Evolutionary conservation across 1,140 invertebrate species (phyloP).

Genomic region (Oncopodura yosiiana): DNA sequence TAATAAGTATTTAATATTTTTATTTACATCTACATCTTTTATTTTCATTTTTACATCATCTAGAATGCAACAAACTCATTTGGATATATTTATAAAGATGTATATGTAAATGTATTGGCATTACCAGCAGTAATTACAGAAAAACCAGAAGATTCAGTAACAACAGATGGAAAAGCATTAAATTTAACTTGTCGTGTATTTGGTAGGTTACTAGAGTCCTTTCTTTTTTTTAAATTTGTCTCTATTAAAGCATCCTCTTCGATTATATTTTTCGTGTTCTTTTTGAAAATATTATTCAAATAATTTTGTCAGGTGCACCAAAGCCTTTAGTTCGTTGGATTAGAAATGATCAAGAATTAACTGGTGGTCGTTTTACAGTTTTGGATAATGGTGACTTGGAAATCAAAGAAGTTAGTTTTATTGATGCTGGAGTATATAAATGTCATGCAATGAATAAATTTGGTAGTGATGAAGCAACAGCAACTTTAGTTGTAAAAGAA

Average conservation of each 20-base stretch:
- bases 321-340: constrained; percentile 91
- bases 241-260: too few species aligned
- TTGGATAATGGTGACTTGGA: constrained; percentile 68
- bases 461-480: constrained; percentile 63
- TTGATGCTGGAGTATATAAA: constrained; percentile 77
- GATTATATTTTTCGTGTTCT: too few species aligned
- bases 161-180: constrained; percentile 72
- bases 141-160: constrained; percentile 55
- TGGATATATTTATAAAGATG: constrained; percentile 96
- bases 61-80: constrained; percentile 97
- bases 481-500: constrained; percentile 70
- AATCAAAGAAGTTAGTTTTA: constrained; percentile 69
- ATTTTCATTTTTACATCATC: constrained; percentile 64
- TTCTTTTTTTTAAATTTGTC: neutral
- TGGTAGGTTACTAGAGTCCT: constrained; percentile 46
- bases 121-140: constrained; percentile 81
- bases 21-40: too few species aligned
- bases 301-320: too few species aligned
- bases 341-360: constrained; percentile 66
- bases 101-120: constrained; percentile 90
- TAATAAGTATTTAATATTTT: constrained; percentile 8
- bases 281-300: neutral
- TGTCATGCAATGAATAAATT: constrained; percentile 91
- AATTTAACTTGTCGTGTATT: constrained; percentile 85
- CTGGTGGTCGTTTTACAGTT: constrained; percentile 67